These are phyloP conservation scores for Barbus barbus DNA, from an alignment of 2,113 vertebrate species.

Conservation along the genomic window DNA sequence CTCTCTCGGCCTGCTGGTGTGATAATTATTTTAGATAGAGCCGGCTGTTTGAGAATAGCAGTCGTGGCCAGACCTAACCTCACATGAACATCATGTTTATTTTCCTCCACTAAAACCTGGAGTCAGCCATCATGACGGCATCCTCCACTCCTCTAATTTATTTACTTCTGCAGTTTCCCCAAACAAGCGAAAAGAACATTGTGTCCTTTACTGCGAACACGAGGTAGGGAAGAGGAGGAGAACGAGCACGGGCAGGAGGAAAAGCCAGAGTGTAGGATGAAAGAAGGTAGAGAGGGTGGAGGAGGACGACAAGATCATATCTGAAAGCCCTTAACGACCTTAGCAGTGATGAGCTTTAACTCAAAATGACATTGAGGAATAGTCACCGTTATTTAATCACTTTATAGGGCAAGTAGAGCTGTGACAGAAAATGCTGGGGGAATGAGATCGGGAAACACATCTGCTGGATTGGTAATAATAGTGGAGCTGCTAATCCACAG, in stretches of 20 bases:
- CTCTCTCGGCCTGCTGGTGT: constrained; percentile 4
- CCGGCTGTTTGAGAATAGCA: background rate
- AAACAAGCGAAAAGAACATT: constrained; percentile 63
- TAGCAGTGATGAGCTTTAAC: background rate
- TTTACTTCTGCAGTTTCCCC: constrained; percentile 72
- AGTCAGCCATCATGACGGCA: constrained; percentile 55
- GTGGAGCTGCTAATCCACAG: no score
- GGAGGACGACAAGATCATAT: background rate
- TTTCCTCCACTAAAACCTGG: constrained; percentile 59
- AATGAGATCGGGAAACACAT: background rate
- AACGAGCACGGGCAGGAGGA: no score
- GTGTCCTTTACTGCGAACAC: constrained; percentile 54
- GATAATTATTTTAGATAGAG: constrained; percentile 19
- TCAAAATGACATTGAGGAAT: background rate
- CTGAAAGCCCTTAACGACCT: background rate
- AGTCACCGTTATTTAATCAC: background rate
- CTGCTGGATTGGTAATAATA: background rate
- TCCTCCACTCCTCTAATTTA: constrained; percentile 62
- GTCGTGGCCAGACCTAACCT: constrained; percentile 3
- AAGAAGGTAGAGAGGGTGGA: constrained; percentile 21
- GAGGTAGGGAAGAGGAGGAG: constrained; percentile 28
- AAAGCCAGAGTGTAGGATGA: constrained; percentile 31
- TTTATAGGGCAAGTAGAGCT: background rate
- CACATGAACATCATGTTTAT: constrained; percentile 61
- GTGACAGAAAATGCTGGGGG: no score